Evolutionary conservation across 2,888 invertebrate genomes (phyloP).

Genomic region (Oscheius sp.): DNA sequence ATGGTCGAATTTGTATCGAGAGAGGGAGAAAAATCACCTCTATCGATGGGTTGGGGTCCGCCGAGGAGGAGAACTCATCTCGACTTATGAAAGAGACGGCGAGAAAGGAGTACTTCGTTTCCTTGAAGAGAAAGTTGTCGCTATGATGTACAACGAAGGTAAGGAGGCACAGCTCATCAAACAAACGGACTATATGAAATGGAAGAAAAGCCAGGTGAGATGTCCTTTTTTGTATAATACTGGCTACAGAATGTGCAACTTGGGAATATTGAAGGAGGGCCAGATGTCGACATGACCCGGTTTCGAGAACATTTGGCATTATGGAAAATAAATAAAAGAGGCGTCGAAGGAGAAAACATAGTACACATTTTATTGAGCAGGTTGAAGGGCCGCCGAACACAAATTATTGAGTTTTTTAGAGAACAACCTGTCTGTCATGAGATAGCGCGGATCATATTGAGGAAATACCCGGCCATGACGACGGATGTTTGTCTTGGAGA

Average conservation of each 20-base stretch:
- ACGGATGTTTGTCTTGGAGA: constrained; percentile 96
- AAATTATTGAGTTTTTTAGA: constrained; percentile 37
- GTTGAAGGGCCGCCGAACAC: constrained; percentile 79
- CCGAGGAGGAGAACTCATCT: constrained; percentile 84
- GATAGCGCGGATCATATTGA: constrained; percentile 86
- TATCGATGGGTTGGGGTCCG: constrained; percentile 73
- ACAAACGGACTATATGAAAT: constrained; percentile 85
- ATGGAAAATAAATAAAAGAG: constrained; percentile 96
- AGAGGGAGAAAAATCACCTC: constrained; percentile 73
- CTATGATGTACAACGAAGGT: constrained; percentile 80
- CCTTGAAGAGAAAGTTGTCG: constrained; percentile 64
- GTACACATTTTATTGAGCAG: constrained; percentile 94
- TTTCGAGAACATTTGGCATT: constrained; percentile 81
- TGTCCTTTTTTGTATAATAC: not conserved
- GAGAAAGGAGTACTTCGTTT: constrained; percentile 80
- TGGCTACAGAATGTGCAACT: constrained; percentile 63
- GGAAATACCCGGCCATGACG: constrained; percentile 79
- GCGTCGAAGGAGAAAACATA: constrained; percentile 92
- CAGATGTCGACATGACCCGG: constrained; percentile 83
- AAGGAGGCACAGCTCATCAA: constrained; percentile 83
- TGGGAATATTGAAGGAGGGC: constrained; percentile 85
- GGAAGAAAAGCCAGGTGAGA: constrained; percentile 78
- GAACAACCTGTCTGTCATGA: constrained; percentile 60
- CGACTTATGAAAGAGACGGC: constrained; percentile 78
- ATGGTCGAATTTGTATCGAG: constrained; percentile 73